Percentiles rank a stretch among this genome's conserved stretches.
Conservation (phyloP, 2,113 vertebrate genomes). For the Shinisaurus crocodilurus region DNA sequence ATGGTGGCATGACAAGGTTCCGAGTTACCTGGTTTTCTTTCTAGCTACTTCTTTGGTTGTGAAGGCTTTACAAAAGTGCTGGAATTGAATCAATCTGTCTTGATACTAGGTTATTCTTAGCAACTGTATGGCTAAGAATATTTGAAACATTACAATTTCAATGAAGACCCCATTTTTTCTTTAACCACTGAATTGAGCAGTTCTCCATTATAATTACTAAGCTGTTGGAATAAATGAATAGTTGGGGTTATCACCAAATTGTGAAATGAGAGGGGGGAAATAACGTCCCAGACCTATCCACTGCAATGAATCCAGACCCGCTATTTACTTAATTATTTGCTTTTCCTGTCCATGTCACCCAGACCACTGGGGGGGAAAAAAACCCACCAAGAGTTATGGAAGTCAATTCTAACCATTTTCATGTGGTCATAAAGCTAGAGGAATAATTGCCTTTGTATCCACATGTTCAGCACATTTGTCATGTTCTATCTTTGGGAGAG, state of each 20-base stretch:
- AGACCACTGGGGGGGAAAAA: constrained; percentile 31
- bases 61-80: not conserved
- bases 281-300: not conserved
- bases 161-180: not conserved
- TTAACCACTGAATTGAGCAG: not conserved
- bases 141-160: not conserved
- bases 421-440: constrained; percentile 13
- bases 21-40: not conserved
- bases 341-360: constrained; percentile 45
- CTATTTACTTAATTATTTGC: constrained; percentile 27
- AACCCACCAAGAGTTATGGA: not conserved
- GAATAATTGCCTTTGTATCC: constrained; percentile 48
- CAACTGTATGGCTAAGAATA: not conserved
- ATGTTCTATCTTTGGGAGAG: constrained; percentile 44
- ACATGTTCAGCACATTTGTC: constrained; percentile 50
- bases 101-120: not conserved
- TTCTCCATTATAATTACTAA: not conserved
- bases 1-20: too few relatives aligned
- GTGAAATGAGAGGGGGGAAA: not conserved
- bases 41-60: not conserved
- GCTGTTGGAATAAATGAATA: not conserved
- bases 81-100: too few relatives aligned
- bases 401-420: constrained; percentile 54
- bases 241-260: not conserved
- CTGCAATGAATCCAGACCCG: constrained; percentile 32